These are phyloP conservation scores for Lucifuga dentata DNA, from an alignment of 2,113 vertebrate genomes.

Conservation along the genomic window DNA sequence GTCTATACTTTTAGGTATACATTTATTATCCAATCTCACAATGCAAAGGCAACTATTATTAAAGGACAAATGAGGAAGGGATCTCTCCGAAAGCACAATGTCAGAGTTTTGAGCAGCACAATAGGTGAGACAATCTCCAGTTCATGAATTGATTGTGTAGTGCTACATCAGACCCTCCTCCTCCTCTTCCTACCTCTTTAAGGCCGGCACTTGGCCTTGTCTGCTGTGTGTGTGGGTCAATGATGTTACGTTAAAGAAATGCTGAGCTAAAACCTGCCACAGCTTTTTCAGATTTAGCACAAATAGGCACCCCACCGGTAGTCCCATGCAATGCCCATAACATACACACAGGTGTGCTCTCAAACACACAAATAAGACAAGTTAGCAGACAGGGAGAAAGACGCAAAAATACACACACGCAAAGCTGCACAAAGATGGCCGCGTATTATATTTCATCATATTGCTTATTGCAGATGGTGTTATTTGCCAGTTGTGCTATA, in stretches of 20 bases:
- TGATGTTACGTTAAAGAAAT: background rate
- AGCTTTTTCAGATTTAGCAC: background rate
- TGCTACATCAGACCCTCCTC: background rate
- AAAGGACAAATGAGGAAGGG: constrained; percentile 43
- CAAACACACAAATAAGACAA: constrained; percentile 2
- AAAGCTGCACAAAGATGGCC: constrained; percentile 1
- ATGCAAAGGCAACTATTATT: constrained; percentile 37
- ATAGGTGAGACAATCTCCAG: background rate
- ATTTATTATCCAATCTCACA: constrained; percentile 63
- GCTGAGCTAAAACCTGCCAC: constrained; percentile 1
- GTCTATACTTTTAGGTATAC: constrained; percentile 48
- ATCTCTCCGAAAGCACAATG: constrained; percentile 12
- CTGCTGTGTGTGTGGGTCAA: background rate
- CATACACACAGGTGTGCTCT: background rate
- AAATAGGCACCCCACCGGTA: background rate
- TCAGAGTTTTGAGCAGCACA: constrained; percentile 10
- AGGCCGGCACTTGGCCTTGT: background rate
- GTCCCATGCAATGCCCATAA: background rate
- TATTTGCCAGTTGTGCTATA: background rate
- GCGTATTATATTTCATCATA: constrained; percentile 26
- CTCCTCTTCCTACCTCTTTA: background rate
- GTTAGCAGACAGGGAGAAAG: background rate
- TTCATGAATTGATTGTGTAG: background rate
- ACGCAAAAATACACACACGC: constrained; percentile 4
- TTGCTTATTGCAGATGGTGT: constrained; percentile 6